These are phyloP conservation scores for Halcyon chelicuti DNA, from an alignment of 2,797 vertebrate genomes.

Conservation along the genomic window DNA sequence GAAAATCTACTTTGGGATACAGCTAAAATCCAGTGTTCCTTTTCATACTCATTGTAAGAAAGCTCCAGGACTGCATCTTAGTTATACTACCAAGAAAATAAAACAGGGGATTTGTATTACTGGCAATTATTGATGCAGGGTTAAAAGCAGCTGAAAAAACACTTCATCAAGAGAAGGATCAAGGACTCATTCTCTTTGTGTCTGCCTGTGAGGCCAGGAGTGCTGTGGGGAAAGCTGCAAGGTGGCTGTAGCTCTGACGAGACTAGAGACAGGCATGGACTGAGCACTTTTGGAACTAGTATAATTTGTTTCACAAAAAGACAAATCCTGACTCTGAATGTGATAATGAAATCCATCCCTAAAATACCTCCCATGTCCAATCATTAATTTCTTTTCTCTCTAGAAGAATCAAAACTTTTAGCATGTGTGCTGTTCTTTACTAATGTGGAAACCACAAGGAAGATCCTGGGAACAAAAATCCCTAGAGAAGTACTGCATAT, in stretches of 20 bases:
- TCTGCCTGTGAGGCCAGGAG: not conserved
- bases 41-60: not conserved
- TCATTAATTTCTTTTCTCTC: not conserved
- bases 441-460: not conserved
- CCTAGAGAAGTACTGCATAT: not conserved
- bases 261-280: rapidly evolving
- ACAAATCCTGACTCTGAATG: not conserved
- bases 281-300: not conserved
- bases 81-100: not conserved
- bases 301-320: not conserved
- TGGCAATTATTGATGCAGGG: not conserved
- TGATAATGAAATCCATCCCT: not conserved
- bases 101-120: not conserved
- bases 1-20: not conserved
- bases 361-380: not conserved
- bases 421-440: not conserved
- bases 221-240: not conserved
- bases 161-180: not conserved
- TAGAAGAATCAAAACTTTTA: not conserved
- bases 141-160: not conserved
- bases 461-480: not conserved
- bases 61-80: not conserved
- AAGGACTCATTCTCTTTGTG: not conserved
- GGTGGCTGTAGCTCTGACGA: not conserved
- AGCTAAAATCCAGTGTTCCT: not conserved